Evolutionary conservation across 2,797 vertebrate genomes (phyloP).

Genomic region (Tadarida brasiliensis): DNA sequence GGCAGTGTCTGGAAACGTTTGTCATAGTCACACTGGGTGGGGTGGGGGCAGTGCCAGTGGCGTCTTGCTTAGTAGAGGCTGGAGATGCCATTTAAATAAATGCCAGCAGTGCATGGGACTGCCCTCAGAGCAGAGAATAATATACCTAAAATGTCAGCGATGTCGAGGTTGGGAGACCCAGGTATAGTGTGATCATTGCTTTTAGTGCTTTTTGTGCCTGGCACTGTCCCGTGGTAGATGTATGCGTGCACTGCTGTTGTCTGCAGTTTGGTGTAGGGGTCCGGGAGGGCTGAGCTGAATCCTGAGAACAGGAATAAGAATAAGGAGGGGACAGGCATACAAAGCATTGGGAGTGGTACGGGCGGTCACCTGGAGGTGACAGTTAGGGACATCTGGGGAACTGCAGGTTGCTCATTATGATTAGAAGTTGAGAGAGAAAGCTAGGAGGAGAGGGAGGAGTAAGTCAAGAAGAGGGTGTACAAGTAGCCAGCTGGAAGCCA

Average conservation of each 20-base stretch:
- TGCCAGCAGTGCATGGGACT: background rate
- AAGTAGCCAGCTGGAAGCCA: background rate
- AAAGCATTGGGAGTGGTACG: background rate
- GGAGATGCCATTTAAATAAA: background rate
- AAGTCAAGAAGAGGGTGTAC: background rate
- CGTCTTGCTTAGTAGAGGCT: background rate
- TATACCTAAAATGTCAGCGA: no score
- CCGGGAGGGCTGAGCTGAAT: background rate
- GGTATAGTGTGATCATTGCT: background rate
- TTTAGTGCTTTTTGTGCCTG: background rate
- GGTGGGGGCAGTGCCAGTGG: background rate
- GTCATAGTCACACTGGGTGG: background rate
- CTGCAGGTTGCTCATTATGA: background rate
- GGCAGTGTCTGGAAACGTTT: background rate
- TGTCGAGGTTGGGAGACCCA: background rate
- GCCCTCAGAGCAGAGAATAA: background rate
- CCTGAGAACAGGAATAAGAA: background rate
- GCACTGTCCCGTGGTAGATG: fast-evolving
- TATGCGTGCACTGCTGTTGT: fast-evolving
- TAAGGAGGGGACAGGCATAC: background rate
- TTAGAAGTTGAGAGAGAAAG: background rate
- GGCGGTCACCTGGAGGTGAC: no score
- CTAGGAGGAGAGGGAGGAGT: background rate
- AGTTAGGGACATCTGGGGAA: background rate
- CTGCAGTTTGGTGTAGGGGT: background rate